A percentile compares a stretch with the other conserved stretches of the same genome.
Evolutionary conservation across 2,797 vertebrate genomes (phyloP).

Genomic region (Podarcis siculus): DNA sequence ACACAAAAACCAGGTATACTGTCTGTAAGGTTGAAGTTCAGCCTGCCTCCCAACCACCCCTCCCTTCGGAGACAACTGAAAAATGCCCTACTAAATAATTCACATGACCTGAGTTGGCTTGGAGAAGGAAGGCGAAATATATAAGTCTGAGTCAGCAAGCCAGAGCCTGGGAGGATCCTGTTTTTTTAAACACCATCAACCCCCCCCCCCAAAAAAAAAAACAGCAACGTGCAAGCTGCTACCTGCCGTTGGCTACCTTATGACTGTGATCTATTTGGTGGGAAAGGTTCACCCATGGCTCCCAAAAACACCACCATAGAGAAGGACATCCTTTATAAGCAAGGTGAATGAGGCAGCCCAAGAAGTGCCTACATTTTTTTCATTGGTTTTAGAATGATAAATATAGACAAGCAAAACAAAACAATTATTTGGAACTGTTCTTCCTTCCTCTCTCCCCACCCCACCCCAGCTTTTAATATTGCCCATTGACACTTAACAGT

Average conservation of each 20-base stretch:
- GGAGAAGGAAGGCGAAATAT: background rate
- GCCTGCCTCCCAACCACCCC: background rate
- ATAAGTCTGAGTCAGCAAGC: slow-evolving; percentile 13
- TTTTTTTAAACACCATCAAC: background rate
- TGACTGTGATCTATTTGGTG: background rate
- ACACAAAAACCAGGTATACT: no score
- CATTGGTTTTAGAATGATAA: no score
- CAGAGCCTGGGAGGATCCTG: background rate
- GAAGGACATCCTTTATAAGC: background rate
- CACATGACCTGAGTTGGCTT: slow-evolving; percentile 7
- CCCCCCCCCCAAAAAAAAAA: background rate
- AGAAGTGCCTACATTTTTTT: no score
- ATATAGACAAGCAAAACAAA: no score
- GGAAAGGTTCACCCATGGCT: background rate
- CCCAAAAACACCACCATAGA: background rate
- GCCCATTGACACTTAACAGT: background rate
- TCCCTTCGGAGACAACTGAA: background rate
- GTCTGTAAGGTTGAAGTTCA: background rate
- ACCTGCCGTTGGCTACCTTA: background rate
- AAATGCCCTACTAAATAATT: background rate
- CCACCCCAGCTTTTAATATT: background rate
- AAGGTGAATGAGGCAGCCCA: background rate
- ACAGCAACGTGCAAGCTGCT: no score
- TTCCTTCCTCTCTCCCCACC: background rate
- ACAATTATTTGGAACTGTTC: background rate